phyloP scores from a whole-genome alignment of 1,140 invertebrate genomes.

The Neoseiulus cucumeris region DNA sequence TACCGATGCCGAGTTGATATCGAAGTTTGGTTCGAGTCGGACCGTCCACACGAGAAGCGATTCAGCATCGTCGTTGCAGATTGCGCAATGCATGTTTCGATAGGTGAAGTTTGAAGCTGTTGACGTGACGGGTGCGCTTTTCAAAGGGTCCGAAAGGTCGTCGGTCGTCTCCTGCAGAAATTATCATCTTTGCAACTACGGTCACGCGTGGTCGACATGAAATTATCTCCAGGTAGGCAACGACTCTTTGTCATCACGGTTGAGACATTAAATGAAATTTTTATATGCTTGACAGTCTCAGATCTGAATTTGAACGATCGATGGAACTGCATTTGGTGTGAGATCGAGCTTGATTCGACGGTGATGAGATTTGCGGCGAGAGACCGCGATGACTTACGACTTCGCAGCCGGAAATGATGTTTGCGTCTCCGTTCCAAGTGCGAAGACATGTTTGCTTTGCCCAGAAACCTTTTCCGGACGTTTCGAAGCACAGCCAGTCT shows the following conservation, averaged over 20 bases:
- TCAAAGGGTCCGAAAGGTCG: slow-evolving; percentile 26
- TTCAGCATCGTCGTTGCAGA: slow-evolving; percentile 31
- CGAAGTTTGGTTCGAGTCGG: no score
- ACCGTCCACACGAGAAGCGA: neutral
- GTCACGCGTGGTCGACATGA: no score
- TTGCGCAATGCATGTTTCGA: slow-evolving; percentile 35
- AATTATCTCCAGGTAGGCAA: no score
- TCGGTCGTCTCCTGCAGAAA: slow-evolving; percentile 20
- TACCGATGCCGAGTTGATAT: no score
- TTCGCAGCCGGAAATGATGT: slow-evolving; percentile 18
- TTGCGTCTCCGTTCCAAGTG: slow-evolving; percentile 24
- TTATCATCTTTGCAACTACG: slow-evolving; percentile 15
- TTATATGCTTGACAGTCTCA: no score
- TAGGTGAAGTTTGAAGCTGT: slow-evolving; percentile 31
- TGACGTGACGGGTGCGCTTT: slow-evolving; percentile 30
- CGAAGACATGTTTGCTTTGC: slow-evolving; percentile 29
- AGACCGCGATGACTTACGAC: neutral
- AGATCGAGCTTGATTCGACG: no score
- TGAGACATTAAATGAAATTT: no score
- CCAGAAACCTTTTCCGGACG: slow-evolving; percentile 29
- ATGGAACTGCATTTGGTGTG: no score
- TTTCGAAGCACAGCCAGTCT: slow-evolving; percentile 26
- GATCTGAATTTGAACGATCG: no score
- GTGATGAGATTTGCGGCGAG: neutral
- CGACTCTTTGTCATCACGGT: no score